Base-by-base conservation (phyloP, 2,113 vertebrate genomes). In the Psittacula cyanocephala region DNA sequence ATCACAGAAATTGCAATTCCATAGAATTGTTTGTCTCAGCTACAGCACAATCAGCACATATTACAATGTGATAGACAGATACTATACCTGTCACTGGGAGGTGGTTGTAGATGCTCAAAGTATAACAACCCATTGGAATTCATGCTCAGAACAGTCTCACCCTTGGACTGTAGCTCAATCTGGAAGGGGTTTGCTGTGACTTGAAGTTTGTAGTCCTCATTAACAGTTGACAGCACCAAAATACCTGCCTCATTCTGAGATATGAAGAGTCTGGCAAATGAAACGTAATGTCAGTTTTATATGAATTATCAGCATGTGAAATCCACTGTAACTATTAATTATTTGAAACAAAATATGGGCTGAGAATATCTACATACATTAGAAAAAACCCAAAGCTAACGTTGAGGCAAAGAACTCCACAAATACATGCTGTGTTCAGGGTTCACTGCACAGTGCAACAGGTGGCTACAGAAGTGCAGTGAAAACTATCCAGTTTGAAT, bases 81-180 rank as follows among this genome's bases (percentile, higher is more conserved):
- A 80, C 81, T 89, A 72, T 96, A 96, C 95, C 96, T 95, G 83
- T 97, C 98, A 97, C 97, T 97, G 28, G 95, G 95, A 81, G 95
- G 97, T 81, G 93, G 89, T 72, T 96, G 98, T 29, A 98, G 94
- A 20, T 98, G 97, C 91, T 99, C 99, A 71, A 99, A 99, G 97
- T 98, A 98, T 60, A 99, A 97, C 44, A 98, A 97, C 20, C 98
- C 98, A 72, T 94, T 95, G 46, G 98, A 97, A 97, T 99, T 99
- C 89, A 99, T 97, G 22, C 98, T 99, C n/a, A 98, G 92, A 41
- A 98, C 53, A 89, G 94, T 93, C 53, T 99, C 98, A 10, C 96
- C 97, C 63, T 98, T 97, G 81, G 96, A 98, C 79, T 98, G 91
- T 81, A 99, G 86, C 91, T 99, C 98, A 86, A 99, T 46, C 18